These are phyloP conservation scores for Furcula furcula DNA, from an alignment of 2,888 invertebrate species.

Conservation along the genomic window DNA sequence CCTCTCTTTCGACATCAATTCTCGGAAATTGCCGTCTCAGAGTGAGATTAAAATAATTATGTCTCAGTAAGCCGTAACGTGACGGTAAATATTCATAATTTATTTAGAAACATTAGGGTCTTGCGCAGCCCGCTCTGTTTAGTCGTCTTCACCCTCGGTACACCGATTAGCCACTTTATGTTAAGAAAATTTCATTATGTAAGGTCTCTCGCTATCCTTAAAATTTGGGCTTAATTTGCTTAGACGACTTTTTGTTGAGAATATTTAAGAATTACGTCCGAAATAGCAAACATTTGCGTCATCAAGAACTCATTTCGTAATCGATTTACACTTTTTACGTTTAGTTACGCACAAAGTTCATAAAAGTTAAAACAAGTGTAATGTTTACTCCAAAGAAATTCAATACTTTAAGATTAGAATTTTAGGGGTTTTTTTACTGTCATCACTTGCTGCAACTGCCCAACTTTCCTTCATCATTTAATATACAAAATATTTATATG, in stretches of 20 bases:
- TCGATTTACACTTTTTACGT: background rate
- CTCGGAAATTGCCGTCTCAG: constrained; percentile 59
- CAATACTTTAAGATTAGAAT: too few relatives aligned
- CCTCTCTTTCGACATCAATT: constrained; percentile 64
- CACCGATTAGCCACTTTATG: constrained; percentile 62
- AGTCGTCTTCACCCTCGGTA: constrained; percentile 51
- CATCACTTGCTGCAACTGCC: too few relatives aligned
- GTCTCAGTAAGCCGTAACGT: constrained; percentile 67
- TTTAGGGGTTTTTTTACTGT: too few relatives aligned
- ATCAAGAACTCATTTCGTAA: constrained; percentile 2
- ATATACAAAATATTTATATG: too few relatives aligned
- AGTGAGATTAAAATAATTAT: constrained; percentile 74
- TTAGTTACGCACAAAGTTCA: too few relatives aligned
- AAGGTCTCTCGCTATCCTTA: constrained; percentile 55
- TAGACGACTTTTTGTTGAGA: constrained; percentile 38
- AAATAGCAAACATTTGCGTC: constrained; percentile 25
- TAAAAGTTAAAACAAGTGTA: too few relatives aligned
- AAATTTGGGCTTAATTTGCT: constrained; percentile 58
- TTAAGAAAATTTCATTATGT: constrained; percentile 67
- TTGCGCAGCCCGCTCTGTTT: constrained; percentile 48
- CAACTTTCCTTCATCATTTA: too few relatives aligned
- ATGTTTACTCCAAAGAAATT: too few relatives aligned
- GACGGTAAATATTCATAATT: constrained; percentile 76
- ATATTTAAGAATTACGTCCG: constrained; percentile 32
- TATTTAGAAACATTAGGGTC: constrained; percentile 71